A percentile compares a stretch with the other conserved stretches of the same genome.
These are phyloP conservation scores for Cyclophora punctaria DNA, from an alignment of 2,888 invertebrate genomes.

Conservation along the genomic window DNA sequence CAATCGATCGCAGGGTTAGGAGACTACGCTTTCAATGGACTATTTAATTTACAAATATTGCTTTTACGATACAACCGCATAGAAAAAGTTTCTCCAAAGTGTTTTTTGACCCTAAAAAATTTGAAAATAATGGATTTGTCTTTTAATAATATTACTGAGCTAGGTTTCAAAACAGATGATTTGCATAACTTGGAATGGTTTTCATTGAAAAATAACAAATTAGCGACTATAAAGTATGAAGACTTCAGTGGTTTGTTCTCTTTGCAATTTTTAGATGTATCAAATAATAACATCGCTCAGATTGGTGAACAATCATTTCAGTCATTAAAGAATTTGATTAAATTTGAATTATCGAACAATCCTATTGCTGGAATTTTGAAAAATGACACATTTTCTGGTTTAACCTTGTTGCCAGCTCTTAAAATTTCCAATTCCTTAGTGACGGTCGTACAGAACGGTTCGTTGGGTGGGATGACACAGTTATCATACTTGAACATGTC, in stretches of 20 bases:
- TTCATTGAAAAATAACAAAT: constrained; percentile 33
- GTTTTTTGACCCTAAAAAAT: constrained; percentile 32
- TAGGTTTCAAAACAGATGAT: constrained; percentile 39
- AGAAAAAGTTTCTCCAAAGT: constrained; percentile 24
- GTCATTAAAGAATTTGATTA: constrained; percentile 31
- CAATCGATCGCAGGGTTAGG: constrained; percentile 37
- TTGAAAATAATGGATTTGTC: constrained; percentile 42
- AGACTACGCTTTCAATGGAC: constrained; percentile 43
- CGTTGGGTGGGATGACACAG: constrained; percentile 42
- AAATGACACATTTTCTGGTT: constrained; percentile 40
- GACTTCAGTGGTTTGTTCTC: constrained; percentile 29
- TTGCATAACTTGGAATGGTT: constrained; percentile 33
- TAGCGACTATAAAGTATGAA: constrained; percentile 32
- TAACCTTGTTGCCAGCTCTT: constrained; percentile 37
- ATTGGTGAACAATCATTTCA: constrained; percentile 38
- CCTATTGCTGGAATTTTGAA: constrained; percentile 36
- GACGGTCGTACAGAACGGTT: constrained; percentile 35
- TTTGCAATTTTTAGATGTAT: constrained; percentile 43
- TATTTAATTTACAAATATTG: constrained; percentile 28
- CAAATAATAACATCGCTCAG: constrained; percentile 40
- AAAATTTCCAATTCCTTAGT: constrained; percentile 44
- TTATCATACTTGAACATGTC: constrained; percentile 46
- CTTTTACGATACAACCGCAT: constrained; percentile 43
- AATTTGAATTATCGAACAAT: constrained; percentile 43
- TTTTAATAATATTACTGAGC: constrained; percentile 35